phyloP scores from a whole-genome alignment of 2,113 vertebrate genomes.

The Tragelaphus strepsiceros region DNA sequence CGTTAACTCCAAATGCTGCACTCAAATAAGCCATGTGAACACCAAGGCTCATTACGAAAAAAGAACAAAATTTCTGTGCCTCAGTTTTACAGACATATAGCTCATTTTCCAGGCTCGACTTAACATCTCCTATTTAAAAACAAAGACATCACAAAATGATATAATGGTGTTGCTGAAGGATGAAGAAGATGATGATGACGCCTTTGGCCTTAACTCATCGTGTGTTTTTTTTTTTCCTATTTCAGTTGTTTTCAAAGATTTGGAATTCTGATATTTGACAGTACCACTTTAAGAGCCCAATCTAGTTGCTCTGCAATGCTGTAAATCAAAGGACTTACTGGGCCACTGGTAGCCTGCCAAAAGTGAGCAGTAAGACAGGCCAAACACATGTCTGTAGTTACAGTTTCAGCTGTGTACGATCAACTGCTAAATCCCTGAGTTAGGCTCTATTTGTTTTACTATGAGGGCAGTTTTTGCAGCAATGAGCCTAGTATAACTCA shows the following conservation, averaged over 20 bases:
- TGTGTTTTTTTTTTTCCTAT: not conserved
- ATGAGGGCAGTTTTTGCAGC: constrained; percentile 33
- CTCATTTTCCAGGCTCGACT: not conserved
- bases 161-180: not conserved
- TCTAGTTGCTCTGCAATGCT: not conserved
- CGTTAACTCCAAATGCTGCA: not conserved
- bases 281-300: constrained; percentile 32
- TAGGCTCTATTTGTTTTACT: constrained; percentile 53
- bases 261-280: constrained; percentile 11
- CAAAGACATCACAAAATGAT: not conserved
- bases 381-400: constrained; percentile 66
- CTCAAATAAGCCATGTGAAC: constrained; percentile 1
- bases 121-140: not conserved
- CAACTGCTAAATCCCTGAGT: constrained; percentile 52
- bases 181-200: not conserved
- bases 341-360: constrained; percentile 56
- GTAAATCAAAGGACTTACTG: constrained; percentile 51
- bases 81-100: not conserved
- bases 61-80: not conserved
- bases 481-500: not conserved
- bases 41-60: not conserved
- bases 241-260: not conserved
- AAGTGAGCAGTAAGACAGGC: constrained; percentile 9
- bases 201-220: not conserved
- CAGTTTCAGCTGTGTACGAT: constrained; percentile 41